These are phyloP conservation scores for Marasmarcha lunaedactyla DNA, from an alignment of 2,888 invertebrate genomes.

Conservation along the genomic window DNA sequence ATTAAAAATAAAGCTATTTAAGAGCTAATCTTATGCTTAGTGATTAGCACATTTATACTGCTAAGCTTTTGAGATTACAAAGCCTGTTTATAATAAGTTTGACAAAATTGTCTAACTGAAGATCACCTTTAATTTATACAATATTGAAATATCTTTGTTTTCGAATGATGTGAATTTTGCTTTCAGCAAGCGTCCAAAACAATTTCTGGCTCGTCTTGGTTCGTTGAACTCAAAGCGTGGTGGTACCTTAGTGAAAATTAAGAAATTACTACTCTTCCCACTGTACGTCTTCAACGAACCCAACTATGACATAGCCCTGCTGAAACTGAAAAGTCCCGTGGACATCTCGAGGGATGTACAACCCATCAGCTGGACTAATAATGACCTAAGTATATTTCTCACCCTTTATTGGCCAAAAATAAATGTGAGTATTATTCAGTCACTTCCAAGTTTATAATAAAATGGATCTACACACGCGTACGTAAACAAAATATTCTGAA, in stretches of 20 bases:
- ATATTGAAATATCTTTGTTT: too few relatives aligned
- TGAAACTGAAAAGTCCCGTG: slow-evolving; percentile 27
- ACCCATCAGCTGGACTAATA: slow-evolving; percentile 32
- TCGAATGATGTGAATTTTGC: too few relatives aligned
- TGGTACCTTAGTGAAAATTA: slow-evolving; percentile 32
- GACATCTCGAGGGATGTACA: slow-evolving; percentile 22
- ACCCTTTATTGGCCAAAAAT: slow-evolving; percentile 51
- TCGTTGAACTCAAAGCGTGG: slow-evolving; percentile 46
- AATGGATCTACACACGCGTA: too few relatives aligned
- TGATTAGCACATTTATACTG: too few relatives aligned
- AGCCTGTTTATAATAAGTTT: too few relatives aligned
- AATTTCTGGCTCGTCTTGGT: slow-evolving; percentile 40
- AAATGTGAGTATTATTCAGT: slow-evolving; percentile 51
- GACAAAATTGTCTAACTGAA: too few relatives aligned
- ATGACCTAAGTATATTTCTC: slow-evolving; percentile 31
- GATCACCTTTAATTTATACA: too few relatives aligned
- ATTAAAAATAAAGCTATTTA: too few relatives aligned
- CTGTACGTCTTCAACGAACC: slow-evolving; percentile 27
- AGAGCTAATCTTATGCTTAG: too few relatives aligned
- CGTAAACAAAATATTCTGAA: too few relatives aligned
- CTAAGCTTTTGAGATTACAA: too few relatives aligned
- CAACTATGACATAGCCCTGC: slow-evolving; percentile 35
- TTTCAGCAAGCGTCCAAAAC: slow-evolving; percentile 38
- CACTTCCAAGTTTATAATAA: too few relatives aligned
- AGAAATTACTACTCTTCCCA: slow-evolving; percentile 35